These are phyloP conservation scores for Stenodera caucasica DNA, from an alignment of 2,888 invertebrate genomes.

Conservation along the genomic window DNA sequence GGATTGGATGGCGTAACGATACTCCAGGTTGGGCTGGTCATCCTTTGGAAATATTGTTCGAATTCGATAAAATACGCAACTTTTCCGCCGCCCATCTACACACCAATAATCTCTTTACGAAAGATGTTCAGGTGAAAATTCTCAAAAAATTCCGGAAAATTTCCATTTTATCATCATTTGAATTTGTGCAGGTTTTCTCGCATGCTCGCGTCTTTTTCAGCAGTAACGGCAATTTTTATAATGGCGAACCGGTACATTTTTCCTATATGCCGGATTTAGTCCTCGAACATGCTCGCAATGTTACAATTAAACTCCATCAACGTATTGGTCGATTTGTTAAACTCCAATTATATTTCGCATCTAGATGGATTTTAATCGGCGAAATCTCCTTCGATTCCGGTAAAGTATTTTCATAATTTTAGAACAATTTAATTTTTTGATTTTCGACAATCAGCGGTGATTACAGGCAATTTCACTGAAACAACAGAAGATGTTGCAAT, in stretches of 20 bases:
- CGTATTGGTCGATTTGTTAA: slow-evolving; percentile 75
- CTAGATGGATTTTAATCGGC: slow-evolving; percentile 83
- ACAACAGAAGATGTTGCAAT: slow-evolving; percentile 57
- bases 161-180: slow-evolving; percentile 4
- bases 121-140: slow-evolving; percentile 69
- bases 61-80: slow-evolving; percentile 76
- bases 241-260: slow-evolving; percentile 72
- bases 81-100: slow-evolving; percentile 75
- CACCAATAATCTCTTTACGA: slow-evolving; percentile 75
- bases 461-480: slow-evolving; percentile 65
- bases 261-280: slow-evolving; percentile 75
- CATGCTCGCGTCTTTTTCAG: slow-evolving; percentile 77
- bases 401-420: slow-evolving; percentile 45
- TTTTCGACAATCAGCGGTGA: slow-evolving; percentile 61
- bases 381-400: slow-evolving; percentile 83
- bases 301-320: slow-evolving; percentile 77
- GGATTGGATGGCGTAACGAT: slow-evolving; percentile 82
- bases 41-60: slow-evolving; percentile 75
- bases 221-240: slow-evolving; percentile 71
- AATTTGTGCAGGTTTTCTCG: slow-evolving; percentile 64
- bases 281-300: slow-evolving; percentile 78
- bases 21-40: slow-evolving; percentile 63
- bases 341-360: slow-evolving; percentile 76
- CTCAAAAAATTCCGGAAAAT: slow-evolving; percentile 5
- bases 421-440: too few relatives aligned